Base-by-base conservation (phyloP, 2,113 vertebrate species). In the Promerops cafer region DNA sequence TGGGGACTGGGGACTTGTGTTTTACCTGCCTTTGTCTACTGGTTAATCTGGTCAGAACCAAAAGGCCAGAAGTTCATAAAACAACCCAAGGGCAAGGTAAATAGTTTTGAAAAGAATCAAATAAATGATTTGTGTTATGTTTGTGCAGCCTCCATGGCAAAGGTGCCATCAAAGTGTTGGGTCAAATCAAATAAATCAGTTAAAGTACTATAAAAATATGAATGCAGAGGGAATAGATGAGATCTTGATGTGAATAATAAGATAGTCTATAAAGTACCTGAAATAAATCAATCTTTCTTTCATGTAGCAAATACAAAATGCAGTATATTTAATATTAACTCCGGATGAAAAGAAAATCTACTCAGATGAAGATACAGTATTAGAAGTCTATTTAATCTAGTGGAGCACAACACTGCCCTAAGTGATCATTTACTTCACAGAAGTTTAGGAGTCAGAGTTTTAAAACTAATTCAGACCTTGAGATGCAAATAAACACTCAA, bases 141-240 rank as follows among this genome's bases (percentile, higher is more conserved):
- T 35, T 60, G 74, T 96, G 93, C 91, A 94, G 85, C 76, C 89
- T 91, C 87, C 66, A 59, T 52, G 65, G 91, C 57, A 82, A 90
- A 75, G 82, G 68, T 97, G 95, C 91, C 84, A 96, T 95, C 92
- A 84, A 96, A 97, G 93, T 90, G 94, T 89, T 96, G 83, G 94
- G 87, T 96, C 95, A 97, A 96, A 97, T 97, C 94, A 97, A 97
- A 91, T 97, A 90, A 89, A 96, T 95, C 91, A 89, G 96, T 95
- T 95, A 95, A 97, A 95, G 78, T 90, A 90, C 93, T 96, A 93
- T 97, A 97, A 97, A 97, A 98, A 97, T 97, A 97, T 94, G 92
- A 96, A 97, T 97, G 92, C 83, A 77, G 84, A 95, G 87, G 94
- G 82, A 97, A 97, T 59, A 93, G 91, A 97, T 90, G 94, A 97